phyloP scores from a whole-genome alignment of 64 coral and sea anemone genomes.

The Porites lutea region DNA sequence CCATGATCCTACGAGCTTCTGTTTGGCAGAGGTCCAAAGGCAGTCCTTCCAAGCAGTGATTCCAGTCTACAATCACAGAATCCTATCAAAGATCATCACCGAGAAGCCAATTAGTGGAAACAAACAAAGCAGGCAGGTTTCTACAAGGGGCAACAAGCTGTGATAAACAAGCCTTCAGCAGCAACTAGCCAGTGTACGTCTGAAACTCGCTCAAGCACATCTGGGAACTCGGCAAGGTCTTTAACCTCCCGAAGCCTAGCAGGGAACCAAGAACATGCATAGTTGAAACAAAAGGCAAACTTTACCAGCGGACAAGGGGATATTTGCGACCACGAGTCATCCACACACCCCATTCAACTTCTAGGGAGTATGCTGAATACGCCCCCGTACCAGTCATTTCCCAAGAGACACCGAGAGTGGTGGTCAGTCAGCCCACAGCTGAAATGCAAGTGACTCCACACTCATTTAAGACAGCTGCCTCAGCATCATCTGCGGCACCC shows the following conservation, averaged over 20 bases:
- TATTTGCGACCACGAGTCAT: constrained; percentile 11
- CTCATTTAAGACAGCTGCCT: too few relatives aligned
- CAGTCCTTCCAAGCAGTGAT: constrained; percentile 46
- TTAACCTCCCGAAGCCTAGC: constrained; percentile 42
- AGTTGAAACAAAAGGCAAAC: constrained; percentile 36
- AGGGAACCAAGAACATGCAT: constrained; percentile 72
- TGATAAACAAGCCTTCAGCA: constrained; percentile 19
- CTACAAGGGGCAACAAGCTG: constrained; percentile 54
- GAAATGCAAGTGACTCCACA: too few relatives aligned
- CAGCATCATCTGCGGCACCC: too few relatives aligned
- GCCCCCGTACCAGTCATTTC: too few relatives aligned
- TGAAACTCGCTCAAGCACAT: constrained; percentile 54
- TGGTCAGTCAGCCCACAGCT: too few relatives aligned
- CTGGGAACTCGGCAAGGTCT: constrained; percentile 47
- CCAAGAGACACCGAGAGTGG: too few relatives aligned
- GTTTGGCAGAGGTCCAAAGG: constrained; percentile 51
- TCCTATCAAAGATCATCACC: constrained; percentile 23
- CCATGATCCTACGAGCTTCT: constrained; percentile 80
- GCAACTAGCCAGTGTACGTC: constrained; percentile 45
- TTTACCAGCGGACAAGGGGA: constrained; percentile 63
- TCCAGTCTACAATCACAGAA: constrained; percentile 33
- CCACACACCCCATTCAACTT: not conserved
- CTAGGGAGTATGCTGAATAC: too few relatives aligned
- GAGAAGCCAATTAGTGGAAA: constrained; percentile 41
- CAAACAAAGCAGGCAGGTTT: constrained; percentile 52